Base-by-base conservation (phyloP, 2,888 invertebrate genomes). In the Pollenia labialis region DNA sequence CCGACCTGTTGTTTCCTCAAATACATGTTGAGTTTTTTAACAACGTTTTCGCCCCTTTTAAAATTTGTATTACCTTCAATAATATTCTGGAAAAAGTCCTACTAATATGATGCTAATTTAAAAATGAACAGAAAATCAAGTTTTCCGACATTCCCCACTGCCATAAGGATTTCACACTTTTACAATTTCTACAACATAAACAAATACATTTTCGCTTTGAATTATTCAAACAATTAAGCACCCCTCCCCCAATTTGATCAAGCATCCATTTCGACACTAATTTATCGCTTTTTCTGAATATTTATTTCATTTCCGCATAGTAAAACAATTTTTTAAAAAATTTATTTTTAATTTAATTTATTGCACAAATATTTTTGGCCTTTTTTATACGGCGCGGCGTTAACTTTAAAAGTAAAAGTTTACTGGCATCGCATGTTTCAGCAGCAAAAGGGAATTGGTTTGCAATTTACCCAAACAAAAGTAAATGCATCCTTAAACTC, bases 331-430 rank as follows among this genome's bases (percentile, higher is more conserved):
- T 18, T 6, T 18, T 14, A 40, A 50, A 68, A 44, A 44, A 62
- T 56, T 18, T 16, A 10, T 48, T n/a, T n/a, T 16, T 11, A 16
- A 32, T 32, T 32, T 32, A 32, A 32, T 32, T 32, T 32, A 32
- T 32, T 32, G 14, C 14, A 46, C 2, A 40, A 32, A 74, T 58
- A 74, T 23, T 32, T 50, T 48, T 32, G n/a, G 10, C 9, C 54
- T 40, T 40, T 42, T 66, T 16, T 14, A 42, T 56, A 0, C 14
- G 12, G 12, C 12, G 1, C 14, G 12, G 12, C 12, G 1, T 12
- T n/a, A 76, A 66, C 10, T 54, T n/a, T 8, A 6, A 64, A 76
- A 76, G 66, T 46, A 42, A 79, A 79, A 79, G 60, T 56, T 81
- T 23, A 52, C 42, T 71, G 32, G 23, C 42, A 46, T 46, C 11